Evolutionary conservation across 2,888 invertebrate species (phyloP).

Genomic region (Zaprionus obscuricornis): DNA sequence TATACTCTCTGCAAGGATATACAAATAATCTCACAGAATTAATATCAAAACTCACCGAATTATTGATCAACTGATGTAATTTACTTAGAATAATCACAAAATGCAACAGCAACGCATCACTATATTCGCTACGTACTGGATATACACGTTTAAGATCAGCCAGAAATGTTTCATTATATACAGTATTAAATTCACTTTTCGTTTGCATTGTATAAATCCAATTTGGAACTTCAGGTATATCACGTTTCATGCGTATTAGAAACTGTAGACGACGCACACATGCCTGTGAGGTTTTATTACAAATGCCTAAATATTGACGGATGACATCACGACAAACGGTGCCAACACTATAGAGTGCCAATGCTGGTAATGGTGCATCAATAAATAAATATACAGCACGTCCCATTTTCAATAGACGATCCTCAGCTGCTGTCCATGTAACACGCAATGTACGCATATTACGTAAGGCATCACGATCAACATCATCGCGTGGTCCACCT

Average conservation of each 20-base stretch:
- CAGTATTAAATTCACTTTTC: constrained; percentile 84
- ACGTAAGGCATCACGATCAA: constrained; percentile 87
- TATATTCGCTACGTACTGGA: constrained; percentile 70
- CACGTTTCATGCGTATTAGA: constrained; percentile 86
- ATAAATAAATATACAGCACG: constrained; percentile 86
- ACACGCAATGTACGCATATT: constrained; percentile 86
- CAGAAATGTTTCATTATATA: constrained; percentile 83
- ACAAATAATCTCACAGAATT: too few species aligned
- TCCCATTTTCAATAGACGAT: constrained; percentile 87
- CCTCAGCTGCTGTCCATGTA: constrained; percentile 88
- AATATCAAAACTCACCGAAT: constrained; percentile 53
- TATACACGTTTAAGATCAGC: constrained; percentile 79
- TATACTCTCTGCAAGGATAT: too few species aligned
- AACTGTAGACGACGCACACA: constrained; percentile 87
- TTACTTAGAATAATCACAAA: constrained; percentile 80
- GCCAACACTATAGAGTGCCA: constrained; percentile 78
- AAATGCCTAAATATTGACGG: constrained; percentile 84
- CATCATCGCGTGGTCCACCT: constrained; percentile 85
- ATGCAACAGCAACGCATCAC: constrained; percentile 77
- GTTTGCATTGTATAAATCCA: constrained; percentile 87
- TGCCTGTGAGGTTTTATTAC: constrained; percentile 88
- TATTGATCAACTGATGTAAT: constrained; percentile 74
- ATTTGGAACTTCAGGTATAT: constrained; percentile 85
- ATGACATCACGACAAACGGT: constrained; percentile 86
- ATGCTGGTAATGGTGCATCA: constrained; percentile 81